Evolutionary conservation across 2,888 invertebrate species (phyloP).

Genomic region (Agrochola lychnidis): DNA sequence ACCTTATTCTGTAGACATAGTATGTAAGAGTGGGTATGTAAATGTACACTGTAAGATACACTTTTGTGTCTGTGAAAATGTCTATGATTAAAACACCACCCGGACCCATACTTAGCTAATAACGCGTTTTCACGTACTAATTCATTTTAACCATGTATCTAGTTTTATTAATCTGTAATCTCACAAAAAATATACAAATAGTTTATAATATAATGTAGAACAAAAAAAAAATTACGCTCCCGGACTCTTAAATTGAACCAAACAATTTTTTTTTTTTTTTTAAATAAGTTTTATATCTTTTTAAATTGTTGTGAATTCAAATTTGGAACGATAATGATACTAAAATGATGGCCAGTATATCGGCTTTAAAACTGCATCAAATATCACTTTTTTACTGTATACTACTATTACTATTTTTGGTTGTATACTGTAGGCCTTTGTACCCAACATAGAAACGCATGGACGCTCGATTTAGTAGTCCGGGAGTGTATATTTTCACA

Average conservation of each 20-base stretch:
- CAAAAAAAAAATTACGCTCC: neutral
- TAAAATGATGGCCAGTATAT: neutral
- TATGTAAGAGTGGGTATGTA: neutral
- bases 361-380: neutral
- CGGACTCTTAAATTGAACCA: neutral
- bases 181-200: constrained; percentile 8
- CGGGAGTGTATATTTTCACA: neutral
- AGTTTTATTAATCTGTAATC: constrained; percentile 35
- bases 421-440: neutral
- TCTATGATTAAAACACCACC: neutral
- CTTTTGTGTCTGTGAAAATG: neutral
- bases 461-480: neutral
- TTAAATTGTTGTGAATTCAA: neutral
- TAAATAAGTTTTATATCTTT: neutral
- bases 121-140: constrained; percentile 6
- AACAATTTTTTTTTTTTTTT: neutral
- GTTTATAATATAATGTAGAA: constrained; percentile 4
- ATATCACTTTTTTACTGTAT: neutral
- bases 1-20: constrained; percentile 47
- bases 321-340: neutral
- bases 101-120: neutral
- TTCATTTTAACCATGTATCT: constrained; percentile 21
- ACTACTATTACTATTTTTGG: too few relatives aligned
- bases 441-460: neutral
- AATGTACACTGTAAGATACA: neutral